phyloP scores from a whole-genome alignment of 2,888 invertebrate genomes.

The Gisinianus flammeolus region DNA sequence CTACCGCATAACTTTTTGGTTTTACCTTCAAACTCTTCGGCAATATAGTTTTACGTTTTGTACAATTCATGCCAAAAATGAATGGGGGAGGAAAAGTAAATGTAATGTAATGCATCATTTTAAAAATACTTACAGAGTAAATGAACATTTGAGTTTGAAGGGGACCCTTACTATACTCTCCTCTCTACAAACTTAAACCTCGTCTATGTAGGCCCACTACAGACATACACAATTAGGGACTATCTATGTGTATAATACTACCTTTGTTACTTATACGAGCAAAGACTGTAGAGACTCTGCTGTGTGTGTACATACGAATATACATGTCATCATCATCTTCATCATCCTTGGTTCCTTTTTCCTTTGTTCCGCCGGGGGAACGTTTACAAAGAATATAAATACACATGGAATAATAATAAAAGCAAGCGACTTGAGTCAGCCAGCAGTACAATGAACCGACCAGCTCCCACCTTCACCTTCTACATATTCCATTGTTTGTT shows the following conservation, averaged over 20 bases:
- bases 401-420: slow-evolving; percentile 34
- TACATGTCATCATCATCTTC: slow-evolving; percentile 36
- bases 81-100: slow-evolving; percentile 17
- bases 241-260: neutral
- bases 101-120: slow-evolving; percentile 19
- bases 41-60: too few species aligned
- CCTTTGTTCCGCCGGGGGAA: slow-evolving; percentile 42
- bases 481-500: slow-evolving; percentile 20
- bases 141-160: slow-evolving; percentile 4
- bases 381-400: slow-evolving; percentile 34
- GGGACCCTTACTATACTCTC: neutral
- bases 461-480: slow-evolving; percentile 31
- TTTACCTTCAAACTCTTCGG: too few species aligned
- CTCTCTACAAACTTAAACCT: neutral
- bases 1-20: too few species aligned
- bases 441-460: slow-evolving; percentile 37
- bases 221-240: neutral
- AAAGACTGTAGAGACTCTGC: neutral
- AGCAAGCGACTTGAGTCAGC: slow-evolving; percentile 35
- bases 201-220: neutral
- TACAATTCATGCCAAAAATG: slow-evolving; percentile 10
- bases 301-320: neutral
- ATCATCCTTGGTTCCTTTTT: slow-evolving; percentile 42
- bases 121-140: neutral
- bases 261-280: neutral